Percentiles rank a stretch among this genome's conserved stretches.
phyloP scores from a whole-genome alignment of 2,797 vertebrate genomes.

The Crax fasciolata region DNA sequence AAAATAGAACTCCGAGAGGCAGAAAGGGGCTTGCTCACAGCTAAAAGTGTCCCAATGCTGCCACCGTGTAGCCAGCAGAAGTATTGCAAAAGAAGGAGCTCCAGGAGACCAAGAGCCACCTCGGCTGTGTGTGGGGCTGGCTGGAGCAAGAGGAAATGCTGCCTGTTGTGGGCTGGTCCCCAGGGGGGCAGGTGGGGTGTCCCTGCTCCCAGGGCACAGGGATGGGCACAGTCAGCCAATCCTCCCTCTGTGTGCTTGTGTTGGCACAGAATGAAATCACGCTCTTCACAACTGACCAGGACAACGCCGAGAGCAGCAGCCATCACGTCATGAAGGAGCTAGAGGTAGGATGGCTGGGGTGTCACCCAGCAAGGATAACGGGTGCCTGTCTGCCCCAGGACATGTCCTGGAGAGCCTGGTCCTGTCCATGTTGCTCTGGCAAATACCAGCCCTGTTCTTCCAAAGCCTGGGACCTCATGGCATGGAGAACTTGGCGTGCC shows the following conservation, averaged over 20 bases:
- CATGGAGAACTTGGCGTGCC: neutral
- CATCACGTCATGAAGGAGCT: neutral
- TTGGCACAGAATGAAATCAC: conserved; percentile 64
- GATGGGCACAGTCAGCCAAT: neutral
- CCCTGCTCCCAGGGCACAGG: neutral
- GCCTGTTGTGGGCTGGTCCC: neutral
- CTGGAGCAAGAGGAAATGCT: neutral
- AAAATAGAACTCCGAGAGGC: rapidly evolving
- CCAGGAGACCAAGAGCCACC: neutral
- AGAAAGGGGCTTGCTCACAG: rapidly evolving
- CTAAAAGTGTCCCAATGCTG: conserved; percentile 44
- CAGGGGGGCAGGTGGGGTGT: neutral
- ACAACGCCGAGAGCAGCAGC: neutral
- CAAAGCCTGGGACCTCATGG: rapidly evolving
- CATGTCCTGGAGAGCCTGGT: rapidly evolving
- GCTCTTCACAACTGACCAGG: neutral
- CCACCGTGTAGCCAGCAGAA: conserved; percentile 50
- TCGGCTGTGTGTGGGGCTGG: rapidly evolving
- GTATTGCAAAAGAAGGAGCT: conserved; percentile 8
- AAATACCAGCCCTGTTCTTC: neutral
- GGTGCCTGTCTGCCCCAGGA: neutral
- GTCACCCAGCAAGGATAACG: neutral
- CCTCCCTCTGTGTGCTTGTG: neutral
- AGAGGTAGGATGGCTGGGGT: conserved; percentile 25
- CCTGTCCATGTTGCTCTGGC: neutral